These are phyloP conservation scores for Aepyceros melampus DNA, from an alignment of 2,113 vertebrate genomes.

Conservation along the genomic window DNA sequence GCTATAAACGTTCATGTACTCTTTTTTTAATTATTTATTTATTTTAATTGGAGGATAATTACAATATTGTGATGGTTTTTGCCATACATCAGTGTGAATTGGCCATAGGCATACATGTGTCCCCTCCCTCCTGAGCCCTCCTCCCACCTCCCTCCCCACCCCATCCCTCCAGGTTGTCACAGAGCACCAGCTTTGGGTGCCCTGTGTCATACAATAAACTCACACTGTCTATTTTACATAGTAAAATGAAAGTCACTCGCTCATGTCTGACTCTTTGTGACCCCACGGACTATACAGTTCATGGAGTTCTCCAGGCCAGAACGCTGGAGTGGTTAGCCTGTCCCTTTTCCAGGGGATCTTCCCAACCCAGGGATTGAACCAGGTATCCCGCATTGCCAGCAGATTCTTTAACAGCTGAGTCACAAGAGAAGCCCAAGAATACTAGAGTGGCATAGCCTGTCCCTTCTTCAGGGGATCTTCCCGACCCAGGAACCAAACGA, in stretches of 20 bases:
- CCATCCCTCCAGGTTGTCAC: neutral
- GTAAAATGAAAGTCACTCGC: neutral
- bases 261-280: neutral
- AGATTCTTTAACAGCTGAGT: neutral
- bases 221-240: neutral
- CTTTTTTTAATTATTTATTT: neutral
- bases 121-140: neutral
- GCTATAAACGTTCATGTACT: neutral
- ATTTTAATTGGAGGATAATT: neutral
- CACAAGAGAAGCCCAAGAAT: neutral
- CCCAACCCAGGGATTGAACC: neutral
- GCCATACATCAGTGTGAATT: neutral
- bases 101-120: neutral
- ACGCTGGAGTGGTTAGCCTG: neutral
- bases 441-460: neutral
- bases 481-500: neutral
- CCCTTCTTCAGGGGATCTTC: neutral
- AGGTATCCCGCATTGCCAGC: accelerated
- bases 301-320: neutral
- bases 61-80: neutral
- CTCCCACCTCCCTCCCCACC: neutral
- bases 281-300: neutral
- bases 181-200: neutral
- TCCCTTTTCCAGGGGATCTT: neutral
- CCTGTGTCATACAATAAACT: neutral